A percentile compares a stretch with the other conserved stretches of the same genome.
phyloP scores from a whole-genome alignment of 2,888 invertebrate genomes.

The Eupithecia subfuscata region DNA sequence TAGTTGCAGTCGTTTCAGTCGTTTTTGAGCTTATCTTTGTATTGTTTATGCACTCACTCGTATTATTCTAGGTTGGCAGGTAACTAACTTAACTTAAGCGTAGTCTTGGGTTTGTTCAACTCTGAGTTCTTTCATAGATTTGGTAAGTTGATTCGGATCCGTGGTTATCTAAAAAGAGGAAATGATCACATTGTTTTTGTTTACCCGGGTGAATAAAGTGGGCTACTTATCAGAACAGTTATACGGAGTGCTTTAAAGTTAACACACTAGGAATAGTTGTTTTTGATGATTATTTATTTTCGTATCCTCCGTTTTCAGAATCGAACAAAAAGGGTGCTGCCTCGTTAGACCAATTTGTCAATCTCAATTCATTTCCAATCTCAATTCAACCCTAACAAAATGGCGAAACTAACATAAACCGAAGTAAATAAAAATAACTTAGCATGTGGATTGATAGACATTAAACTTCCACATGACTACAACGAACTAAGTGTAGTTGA shows the following conservation, averaged over 20 bases:
- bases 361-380: neutral
- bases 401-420: neutral
- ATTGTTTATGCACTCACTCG: neutral
- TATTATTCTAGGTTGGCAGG: neutral
- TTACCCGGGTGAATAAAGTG: slow-evolving; percentile 5
- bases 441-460: neutral
- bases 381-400: neutral
- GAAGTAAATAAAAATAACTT: neutral
- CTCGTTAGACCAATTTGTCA: neutral
- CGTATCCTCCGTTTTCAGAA: neutral
- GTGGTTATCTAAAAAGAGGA: neutral
- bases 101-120: neutral
- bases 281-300: neutral
- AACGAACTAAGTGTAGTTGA: slow-evolving; percentile 17
- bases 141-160: neutral
- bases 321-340: neutral
- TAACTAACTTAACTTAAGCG: neutral
- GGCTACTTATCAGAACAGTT: neutral
- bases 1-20: neutral
- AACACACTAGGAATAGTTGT: neutral
- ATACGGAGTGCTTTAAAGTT: neutral
- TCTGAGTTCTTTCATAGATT: neutral
- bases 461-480: slow-evolving; percentile 23
- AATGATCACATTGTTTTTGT: slow-evolving; percentile 10
- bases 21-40: neutral